Base-by-base conservation (phyloP, 2,797 vertebrate genomes). In the Pithecia hirsuta region DNA sequence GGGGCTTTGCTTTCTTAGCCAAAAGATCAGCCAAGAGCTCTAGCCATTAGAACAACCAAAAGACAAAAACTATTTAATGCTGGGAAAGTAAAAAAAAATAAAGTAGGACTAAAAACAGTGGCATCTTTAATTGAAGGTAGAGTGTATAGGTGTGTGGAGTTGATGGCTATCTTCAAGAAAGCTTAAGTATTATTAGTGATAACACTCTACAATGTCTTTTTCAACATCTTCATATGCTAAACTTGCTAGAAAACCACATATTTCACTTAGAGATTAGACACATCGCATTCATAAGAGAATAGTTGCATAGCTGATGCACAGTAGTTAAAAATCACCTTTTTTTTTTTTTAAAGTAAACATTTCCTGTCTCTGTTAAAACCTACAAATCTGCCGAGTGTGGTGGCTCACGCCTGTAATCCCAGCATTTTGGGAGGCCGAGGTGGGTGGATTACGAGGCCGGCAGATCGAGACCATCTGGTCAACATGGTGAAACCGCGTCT, bases 71-170 rank as follows among this genome's bases (percentile, higher is more conserved):
- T 15, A 64, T 89, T 89, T 33, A 82, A 87, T 24, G 13, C 44
- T 80, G 14, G 76, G 95, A 92, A 81, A n/a, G 19, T 17, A 33
- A 19, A 59, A 55, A 8, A 88, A 88, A 74, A 10, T 7, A 11
- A n/a, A 72, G 0, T 74, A 78, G 36, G n/a, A 91, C 41, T 41
- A n/a, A 89, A 89, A 85, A 7, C 8, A 70, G 14, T 15, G 44
- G 59, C 15, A 3, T 96, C 85, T 82, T 79, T 48, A 67, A 52
- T 85, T 82, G 90, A 95, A 91, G 61, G 89, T 57, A 33, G 50
- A 79, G 82, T 41, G 50, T 15, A 39, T 81, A 76, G 39, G 48
- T 24, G 36, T 78, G 2, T 9, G 10, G 20, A 83, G 33, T 67
- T 30, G 46, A 46, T 7, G 74, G 30, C 36, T 72, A 48, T 39